These are phyloP conservation scores for Phalloptychus januarius DNA, from an alignment of 2,797 vertebrate genomes.

Conservation along the genomic window DNA sequence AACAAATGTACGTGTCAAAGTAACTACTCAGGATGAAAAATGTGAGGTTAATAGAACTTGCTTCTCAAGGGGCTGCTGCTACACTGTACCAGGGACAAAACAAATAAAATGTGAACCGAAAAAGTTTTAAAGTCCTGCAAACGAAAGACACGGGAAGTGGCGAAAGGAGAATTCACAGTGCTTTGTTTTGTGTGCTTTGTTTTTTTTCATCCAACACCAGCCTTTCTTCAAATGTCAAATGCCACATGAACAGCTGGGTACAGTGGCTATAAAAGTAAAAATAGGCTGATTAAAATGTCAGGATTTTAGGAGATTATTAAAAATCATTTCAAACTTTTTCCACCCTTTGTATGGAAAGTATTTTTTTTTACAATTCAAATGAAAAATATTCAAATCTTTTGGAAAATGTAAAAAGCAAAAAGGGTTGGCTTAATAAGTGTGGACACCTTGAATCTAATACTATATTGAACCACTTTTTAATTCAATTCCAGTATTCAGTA, in stretches of 20 bases:
- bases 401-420: not conserved
- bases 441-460: not conserved
- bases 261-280: slow-evolving; percentile 4
- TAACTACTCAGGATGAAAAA: slow-evolving; percentile 58
- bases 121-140: slow-evolving; percentile 77
- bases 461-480: not conserved
- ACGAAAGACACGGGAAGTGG: slow-evolving; percentile 71
- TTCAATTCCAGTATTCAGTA: not conserved
- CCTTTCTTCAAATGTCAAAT: slow-evolving; percentile 55
- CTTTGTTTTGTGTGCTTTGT: not conserved
- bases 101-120: slow-evolving; percentile 29
- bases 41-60: slow-evolving; percentile 64
- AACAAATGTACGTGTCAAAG: slow-evolving; percentile 50
- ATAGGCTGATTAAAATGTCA: not conserved
- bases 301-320: not conserved
- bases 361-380: not conserved
- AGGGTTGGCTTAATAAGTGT: not conserved
- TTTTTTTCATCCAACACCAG: slow-evolving; percentile 41
- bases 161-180: slow-evolving; percentile 49
- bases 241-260: slow-evolving; percentile 59
- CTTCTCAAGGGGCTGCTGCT: slow-evolving; percentile 78
- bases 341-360: not conserved
- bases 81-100: slow-evolving; percentile 71
- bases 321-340: not conserved
- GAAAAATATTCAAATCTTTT: not conserved